These are phyloP conservation scores for Serilophus lunatus DNA, from an alignment of 2,113 vertebrate genomes.

Conservation along the genomic window DNA sequence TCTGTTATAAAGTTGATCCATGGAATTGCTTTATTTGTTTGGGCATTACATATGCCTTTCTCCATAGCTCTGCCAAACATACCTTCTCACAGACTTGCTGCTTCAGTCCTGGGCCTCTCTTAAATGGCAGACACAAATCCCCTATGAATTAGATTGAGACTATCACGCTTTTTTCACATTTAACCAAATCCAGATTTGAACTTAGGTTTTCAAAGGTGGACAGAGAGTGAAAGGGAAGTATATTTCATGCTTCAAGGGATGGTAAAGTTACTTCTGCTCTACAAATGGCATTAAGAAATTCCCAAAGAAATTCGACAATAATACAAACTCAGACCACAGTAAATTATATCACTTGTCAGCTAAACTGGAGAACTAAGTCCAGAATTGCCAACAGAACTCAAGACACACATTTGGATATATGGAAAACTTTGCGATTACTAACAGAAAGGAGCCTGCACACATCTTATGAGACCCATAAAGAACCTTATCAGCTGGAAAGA, in stretches of 20 bases:
- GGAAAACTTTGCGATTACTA: conserved; percentile 4
- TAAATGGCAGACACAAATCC: conserved; percentile 16
- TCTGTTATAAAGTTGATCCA: not conserved
- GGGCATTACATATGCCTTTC: not conserved
- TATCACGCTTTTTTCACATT: conserved; percentile 26
- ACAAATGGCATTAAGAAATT: conserved; percentile 48
- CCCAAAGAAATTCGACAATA: conserved; percentile 13
- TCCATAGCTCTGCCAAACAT: not conserved
- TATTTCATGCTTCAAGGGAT: conserved; percentile 37
- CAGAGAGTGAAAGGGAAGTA: conserved; percentile 32
- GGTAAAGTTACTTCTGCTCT: conserved; percentile 28
- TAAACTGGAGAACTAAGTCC: conserved; percentile 11
- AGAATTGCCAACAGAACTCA: conserved; percentile 30
- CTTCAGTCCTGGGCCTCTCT: not conserved
- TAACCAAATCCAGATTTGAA: conserved; percentile 67
- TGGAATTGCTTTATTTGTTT: conserved; percentile 40
- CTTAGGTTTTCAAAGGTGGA: conserved; percentile 8
- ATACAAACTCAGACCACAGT: not conserved
- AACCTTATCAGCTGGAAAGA: conserved; percentile 44
- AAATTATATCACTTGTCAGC: conserved; percentile 30
- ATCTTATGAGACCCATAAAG: conserved; percentile 47
- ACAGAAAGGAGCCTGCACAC: conserved; percentile 17
- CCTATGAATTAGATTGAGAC: not conserved
- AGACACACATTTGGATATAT: not conserved
- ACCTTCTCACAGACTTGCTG: conserved; percentile 20